Conservation (phyloP, 2,113 vertebrate species). For the Otolemur garnettii region DNA sequence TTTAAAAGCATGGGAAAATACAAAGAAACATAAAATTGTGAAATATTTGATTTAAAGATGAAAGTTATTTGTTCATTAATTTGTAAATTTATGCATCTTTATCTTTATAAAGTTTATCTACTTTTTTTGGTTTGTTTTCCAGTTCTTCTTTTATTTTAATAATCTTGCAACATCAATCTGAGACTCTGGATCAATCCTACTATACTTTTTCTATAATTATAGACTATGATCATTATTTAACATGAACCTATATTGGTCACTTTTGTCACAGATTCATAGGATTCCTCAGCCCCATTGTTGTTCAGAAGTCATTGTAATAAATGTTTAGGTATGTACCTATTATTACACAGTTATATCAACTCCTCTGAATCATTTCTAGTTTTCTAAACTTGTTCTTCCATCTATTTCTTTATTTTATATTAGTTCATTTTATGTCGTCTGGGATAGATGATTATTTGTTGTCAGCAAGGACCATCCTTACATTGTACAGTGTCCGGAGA, state of each 20-base stretch:
- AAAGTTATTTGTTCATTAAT: neutral
- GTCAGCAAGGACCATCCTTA: accelerated
- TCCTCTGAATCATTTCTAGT: neutral
- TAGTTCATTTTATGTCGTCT: neutral
- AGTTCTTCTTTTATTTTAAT: neutral
- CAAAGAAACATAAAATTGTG: neutral
- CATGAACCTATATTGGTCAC: neutral
- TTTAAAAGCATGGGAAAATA: neutral
- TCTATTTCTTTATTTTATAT: neutral
- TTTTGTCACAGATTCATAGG: neutral
- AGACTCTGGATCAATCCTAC: neutral
- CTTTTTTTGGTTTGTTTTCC: neutral
- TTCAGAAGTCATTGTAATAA: neutral
- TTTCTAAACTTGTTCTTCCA: neutral
- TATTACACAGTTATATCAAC: neutral
- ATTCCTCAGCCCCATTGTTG: neutral
- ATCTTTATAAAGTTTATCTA: neutral
- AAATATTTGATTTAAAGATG: neutral
- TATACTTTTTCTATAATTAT: neutral
- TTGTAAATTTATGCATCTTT: neutral
- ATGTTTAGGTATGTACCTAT: neutral
- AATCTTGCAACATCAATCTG: neutral
- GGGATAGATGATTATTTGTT: neutral
- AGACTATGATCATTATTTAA: neutral
- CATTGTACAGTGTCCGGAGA: too few species aligned